Evolutionary conservation across 2,888 invertebrate species (phyloP), one percentile per base, ranked within the genome.

Genomic region (Melinaea menophilus): DNA sequence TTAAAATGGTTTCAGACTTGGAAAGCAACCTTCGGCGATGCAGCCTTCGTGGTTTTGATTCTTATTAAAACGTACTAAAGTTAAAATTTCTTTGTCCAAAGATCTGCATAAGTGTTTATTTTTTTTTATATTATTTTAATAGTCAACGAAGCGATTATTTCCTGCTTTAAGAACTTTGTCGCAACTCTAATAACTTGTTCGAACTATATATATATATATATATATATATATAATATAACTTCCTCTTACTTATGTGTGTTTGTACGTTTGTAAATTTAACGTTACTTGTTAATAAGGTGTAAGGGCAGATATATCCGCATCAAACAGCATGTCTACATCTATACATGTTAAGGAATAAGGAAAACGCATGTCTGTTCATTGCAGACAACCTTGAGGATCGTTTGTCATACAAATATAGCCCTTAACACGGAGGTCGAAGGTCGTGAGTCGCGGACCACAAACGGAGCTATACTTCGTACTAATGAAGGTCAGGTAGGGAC

Each of bases 321-420:
- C 31, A 51, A 51, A 31, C 51, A 31, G 47, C 45, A 51, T 58
- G 54, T 33, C 33, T 22, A 55, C 37, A 62, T 34, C 58, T 58
- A 62, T 57, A 66, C 61, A 65, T 63, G 45, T 64, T 57, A 70
- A 66, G 66, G 62, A 66, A 71, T 61, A 65, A 72, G 72, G 72
- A 71, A 72, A 72, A 72, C 67, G 68, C 65, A 66, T 64, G 63
- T 68, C 65, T 66, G 69, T 66, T 70, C 70, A 70, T 67, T 68
- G 67, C 71, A 71, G 72, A 73, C 70, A 71, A 58, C 72, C 72
- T 73, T 73, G 72, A 71, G 62, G 62, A 34, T 45, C 51, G 54
- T 48, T 11, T 35, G 33, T 55, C 54, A 58, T 61, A 58, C 46
- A 34, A 67, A 67, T 46, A 54, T 51, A n/a, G 13, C 11, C 60